Evolutionary conservation across 2,113 vertebrate genomes (phyloP).

Genomic region (Sphaerodactylus townsendi): DNA sequence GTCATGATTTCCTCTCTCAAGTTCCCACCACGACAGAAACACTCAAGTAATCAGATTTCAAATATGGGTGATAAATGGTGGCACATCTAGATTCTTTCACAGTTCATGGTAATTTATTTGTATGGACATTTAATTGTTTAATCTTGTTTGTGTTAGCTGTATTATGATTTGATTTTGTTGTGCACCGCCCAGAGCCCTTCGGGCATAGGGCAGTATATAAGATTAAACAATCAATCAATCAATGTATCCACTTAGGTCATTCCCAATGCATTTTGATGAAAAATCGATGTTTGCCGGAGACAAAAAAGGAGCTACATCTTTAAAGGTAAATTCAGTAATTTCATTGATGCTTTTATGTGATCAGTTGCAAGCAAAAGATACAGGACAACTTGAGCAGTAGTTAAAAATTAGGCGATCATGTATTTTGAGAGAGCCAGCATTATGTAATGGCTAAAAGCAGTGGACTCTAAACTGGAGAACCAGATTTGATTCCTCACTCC

Average conservation of each 20-base stretch:
- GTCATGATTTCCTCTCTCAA: not conserved
- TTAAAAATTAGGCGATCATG: not conserved
- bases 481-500: too few species aligned
- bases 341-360: not conserved
- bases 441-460: too few species aligned
- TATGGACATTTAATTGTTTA: too few species aligned
- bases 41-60: not conserved
- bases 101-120: too few species aligned
- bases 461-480: too few species aligned
- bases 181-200: too few species aligned
- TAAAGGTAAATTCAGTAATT: constrained; percentile 82
- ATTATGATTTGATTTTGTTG: too few species aligned
- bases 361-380: not conserved
- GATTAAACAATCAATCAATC: too few species aligned
- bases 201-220: too few species aligned
- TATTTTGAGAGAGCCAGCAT: too few species aligned
- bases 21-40: not conserved
- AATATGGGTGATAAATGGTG: not conserved
- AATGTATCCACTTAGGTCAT: constrained; percentile 79
- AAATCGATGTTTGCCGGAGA: constrained; percentile 97
- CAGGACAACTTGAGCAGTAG: not conserved
- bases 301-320: constrained; percentile 87
- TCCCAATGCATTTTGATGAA: constrained; percentile 98
- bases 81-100: not conserved
- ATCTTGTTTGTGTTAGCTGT: too few species aligned